phyloP scores from a whole-genome alignment of 2,888 invertebrate species.

The Polyploca ridens region DNA sequence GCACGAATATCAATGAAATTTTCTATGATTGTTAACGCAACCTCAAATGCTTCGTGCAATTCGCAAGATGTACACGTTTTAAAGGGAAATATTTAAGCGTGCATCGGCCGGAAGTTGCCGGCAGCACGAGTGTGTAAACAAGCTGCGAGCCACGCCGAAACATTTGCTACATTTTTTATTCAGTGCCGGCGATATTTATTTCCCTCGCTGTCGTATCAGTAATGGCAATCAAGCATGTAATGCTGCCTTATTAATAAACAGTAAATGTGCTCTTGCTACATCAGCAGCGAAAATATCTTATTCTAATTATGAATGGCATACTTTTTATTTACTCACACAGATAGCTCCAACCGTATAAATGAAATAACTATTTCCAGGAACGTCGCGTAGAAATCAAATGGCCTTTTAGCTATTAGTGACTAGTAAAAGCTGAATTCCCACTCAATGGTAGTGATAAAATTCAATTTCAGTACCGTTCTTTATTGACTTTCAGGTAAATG shows the following conservation, averaged over 20 bases:
- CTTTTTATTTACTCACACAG: background rate
- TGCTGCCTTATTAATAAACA: background rate
- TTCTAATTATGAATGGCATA: no score
- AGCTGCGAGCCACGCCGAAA: constrained; percentile 51
- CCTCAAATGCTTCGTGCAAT: constrained; percentile 36
- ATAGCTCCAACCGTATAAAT: background rate
- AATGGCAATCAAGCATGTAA: constrained; percentile 7
- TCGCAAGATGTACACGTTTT: constrained; percentile 49
- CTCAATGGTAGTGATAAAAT: constrained; percentile 1
- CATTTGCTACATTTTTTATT: constrained; percentile 58
- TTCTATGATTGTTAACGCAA: constrained; percentile 29
- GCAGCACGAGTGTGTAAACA: constrained; percentile 63
- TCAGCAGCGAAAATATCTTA: background rate
- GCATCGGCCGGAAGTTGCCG: constrained; percentile 61
- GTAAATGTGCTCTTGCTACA: background rate
- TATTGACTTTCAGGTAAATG: background rate
- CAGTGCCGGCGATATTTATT: constrained; percentile 42
- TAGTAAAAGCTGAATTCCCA: background rate
- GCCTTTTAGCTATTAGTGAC: background rate
- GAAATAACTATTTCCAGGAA: background rate
- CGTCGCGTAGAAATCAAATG: background rate
- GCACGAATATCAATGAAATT: no score
- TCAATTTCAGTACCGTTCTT: constrained; percentile 1
- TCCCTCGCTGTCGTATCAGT: constrained; percentile 19
- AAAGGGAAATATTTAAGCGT: constrained; percentile 62